Evolutionary conservation across 2,888 invertebrate species (phyloP), one percentile per base, ranked within the genome.

Genomic region (Leptinotarsa tumamoca): DNA sequence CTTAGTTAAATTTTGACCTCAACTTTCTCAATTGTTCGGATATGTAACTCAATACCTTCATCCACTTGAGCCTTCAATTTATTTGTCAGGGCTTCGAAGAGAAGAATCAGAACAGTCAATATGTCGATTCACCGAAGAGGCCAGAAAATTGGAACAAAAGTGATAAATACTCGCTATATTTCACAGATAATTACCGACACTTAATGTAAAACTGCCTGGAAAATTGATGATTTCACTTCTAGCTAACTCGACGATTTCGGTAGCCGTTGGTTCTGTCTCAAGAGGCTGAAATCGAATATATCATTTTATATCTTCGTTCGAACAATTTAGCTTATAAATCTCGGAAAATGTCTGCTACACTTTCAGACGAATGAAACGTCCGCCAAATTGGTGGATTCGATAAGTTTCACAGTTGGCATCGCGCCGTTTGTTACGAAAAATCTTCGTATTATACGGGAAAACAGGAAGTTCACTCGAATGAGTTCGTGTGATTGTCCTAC

Each of bases 251-350:
- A 68, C 71, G 72, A 74, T 77, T 76, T 74, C 66, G 67, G 71
- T 70, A 68, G 74, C 74, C 71, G 71, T 77, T 77, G 72, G 74
- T 72, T 77, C 70, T 77, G 77, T 77, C 77, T 77, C 66, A 72
- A 74, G 69, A 63, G 73, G 73, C 66, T 68, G 66, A 43, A 71
- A 74, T 74, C 77, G 66, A 68, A 77, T 77, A 77, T 77, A 74
- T 77, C 77, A 77, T 77, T 74, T 77, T 74, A 72, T 77, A 77
- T 77, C 77, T 77, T 43, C 70, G 61, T 71, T 27, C 63, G 72
- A 68, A 74, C 77, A 77, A 77, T 77, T 77, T 70, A 54, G 69
- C 74, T 73, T 74, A 77, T 77, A 77, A 77, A 77, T 77, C 77
- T 77, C 69, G 43, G 43, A 56, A 71, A 77, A 71, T 77, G 77